A percentile compares a stretch with the other conserved stretches of the same genome.
phyloP scores from a whole-genome alignment of 2,113 vertebrate species.

The Lepus europaeus region DNA sequence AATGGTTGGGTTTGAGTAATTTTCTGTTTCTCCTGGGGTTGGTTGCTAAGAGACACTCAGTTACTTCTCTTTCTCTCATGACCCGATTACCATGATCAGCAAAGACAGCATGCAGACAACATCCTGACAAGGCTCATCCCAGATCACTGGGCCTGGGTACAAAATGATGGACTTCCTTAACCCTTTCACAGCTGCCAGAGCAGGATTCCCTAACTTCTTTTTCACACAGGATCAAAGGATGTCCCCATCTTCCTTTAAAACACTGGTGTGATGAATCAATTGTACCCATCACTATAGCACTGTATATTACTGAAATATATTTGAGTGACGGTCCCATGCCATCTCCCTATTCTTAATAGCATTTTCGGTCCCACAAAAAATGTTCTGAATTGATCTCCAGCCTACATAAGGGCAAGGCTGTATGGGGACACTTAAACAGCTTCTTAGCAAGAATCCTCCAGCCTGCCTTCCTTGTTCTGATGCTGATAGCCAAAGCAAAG shows the following conservation, averaged over 20 bases:
- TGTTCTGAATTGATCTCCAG: neutral
- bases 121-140: slow-evolving; percentile 80
- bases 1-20: slow-evolving; percentile 87
- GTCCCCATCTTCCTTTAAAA: slow-evolving; percentile 5
- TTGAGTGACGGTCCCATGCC: neutral
- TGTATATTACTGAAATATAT: neutral
- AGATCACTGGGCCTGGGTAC: slow-evolving; percentile 77
- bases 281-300: neutral
- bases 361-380: neutral
- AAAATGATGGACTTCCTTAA: slow-evolving; percentile 82
- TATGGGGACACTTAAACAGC: neutral
- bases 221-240: neutral
- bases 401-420: neutral
- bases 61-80: slow-evolving; percentile 89
- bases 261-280: neutral
- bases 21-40: slow-evolving; percentile 88
- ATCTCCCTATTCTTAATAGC: neutral
- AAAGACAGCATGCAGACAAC: slow-evolving; percentile 84
- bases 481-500: neutral
- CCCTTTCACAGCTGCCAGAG: slow-evolving; percentile 64
- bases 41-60: slow-evolving; percentile 90
- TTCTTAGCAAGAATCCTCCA: neutral
- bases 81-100: slow-evolving; percentile 89
- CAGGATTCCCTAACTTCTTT: neutral
- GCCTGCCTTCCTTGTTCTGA: neutral